These are phyloP conservation scores for Pogonomyrmex barbatus DNA, from an alignment of 1,140 invertebrate genomes.

Conservation along the genomic window DNA sequence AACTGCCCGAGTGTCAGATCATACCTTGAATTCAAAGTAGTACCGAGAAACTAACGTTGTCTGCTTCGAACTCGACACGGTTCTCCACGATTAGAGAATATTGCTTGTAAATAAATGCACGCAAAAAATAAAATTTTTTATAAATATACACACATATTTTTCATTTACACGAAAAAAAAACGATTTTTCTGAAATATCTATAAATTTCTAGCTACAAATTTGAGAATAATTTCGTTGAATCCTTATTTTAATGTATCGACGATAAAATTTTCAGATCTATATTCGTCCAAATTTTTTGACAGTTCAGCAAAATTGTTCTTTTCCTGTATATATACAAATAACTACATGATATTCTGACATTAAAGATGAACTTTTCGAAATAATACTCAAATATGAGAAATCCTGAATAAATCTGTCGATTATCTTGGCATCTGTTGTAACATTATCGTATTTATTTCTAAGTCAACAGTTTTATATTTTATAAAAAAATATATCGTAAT, in stretches of 20 bases:
- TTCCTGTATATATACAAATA: too few species aligned
- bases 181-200: too few species aligned
- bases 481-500: background rate
- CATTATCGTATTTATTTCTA: background rate
- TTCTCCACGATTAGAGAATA: conserved; percentile 34
- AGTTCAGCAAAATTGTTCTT: too few species aligned
- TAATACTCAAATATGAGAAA: background rate
- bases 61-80: conserved; percentile 23
- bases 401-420: background rate
- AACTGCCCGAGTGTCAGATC: conserved; percentile 64
- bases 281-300: too few species aligned
- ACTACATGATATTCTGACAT: background rate
- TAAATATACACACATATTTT: background rate
- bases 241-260: too few species aligned
- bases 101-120: background rate
- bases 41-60: conserved; percentile 53
- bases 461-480: background rate
- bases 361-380: background rate
- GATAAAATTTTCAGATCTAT: too few species aligned
- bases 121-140: background rate
- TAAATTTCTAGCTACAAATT: too few species aligned
- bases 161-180: background rate
- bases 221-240: too few species aligned
- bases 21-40: conserved; percentile 56
- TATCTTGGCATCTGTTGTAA: background rate